Base-by-base conservation (phyloP, 1,140 invertebrate species). In the Chelonus insularis region DNA sequence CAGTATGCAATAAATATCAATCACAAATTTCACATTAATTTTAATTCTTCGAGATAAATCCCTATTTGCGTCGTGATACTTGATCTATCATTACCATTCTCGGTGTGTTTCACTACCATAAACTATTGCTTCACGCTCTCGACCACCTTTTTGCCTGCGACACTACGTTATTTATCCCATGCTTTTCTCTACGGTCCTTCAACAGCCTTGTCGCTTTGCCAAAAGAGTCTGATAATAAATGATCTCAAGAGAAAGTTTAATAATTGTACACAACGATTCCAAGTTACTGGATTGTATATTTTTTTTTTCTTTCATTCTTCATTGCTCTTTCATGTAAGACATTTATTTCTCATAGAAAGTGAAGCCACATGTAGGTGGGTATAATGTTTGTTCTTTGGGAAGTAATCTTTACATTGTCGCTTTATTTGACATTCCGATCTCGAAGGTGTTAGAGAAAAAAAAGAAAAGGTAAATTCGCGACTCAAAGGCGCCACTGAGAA, bases 351-450 rank as follows among this genome's bases (percentile, higher is more conserved):
- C 16, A 12, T 37, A 50, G n/a, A 60, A 60, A 52, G 47, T 51
- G 57, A 36, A 32, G 11, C 14, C 6, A n/a, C 11, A 12, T 20
- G 57, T 60, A 36, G 57, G 57, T 39, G 57, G 6, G n/a, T n/a
- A n/a, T n/a, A 11, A 9, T 14, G n/a, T 41, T 18, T 41, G 48
- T 48, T 21, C 43, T 18, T 4, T n/a, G 25, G 18, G 12, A 21
- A 58, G 23, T 12, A 23, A 11, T 18, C 9, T 23, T 9, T 12
- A 5, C 21, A 48, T 18, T 25, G 60, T 21, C 20, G 50, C 39
- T 58, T 57, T 58, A 58, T 63, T 63, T 63, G n/a, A 51, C 56
- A 37, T 45, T 16, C 36, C 36, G 37, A 63, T 63, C 34, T 63
- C 55, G 55, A 63, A 54, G 29, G 39, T 47, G 56, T 50, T 47